Percentiles rank a stretch among this genome's conserved stretches.
These are phyloP conservation scores for Vollenhovia emeryi DNA, from an alignment of 1,140 invertebrate species.

Conservation along the genomic window DNA sequence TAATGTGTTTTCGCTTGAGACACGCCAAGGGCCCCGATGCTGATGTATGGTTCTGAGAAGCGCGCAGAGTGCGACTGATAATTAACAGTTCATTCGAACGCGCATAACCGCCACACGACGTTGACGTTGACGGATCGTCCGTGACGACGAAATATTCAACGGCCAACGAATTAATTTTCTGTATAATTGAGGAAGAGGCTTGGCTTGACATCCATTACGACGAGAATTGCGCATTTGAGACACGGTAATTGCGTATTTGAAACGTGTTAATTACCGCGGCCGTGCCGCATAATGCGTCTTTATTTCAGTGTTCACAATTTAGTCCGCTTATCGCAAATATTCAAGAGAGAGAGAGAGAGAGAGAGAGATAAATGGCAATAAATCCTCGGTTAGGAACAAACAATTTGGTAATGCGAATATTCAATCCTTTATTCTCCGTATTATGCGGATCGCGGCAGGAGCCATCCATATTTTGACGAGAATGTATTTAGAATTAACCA, in stretches of 20 bases:
- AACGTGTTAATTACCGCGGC: conserved; percentile 17
- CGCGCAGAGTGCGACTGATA: conserved; percentile 53
- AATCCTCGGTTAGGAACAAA: conserved; percentile 30
- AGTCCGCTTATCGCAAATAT: conserved; percentile 5
- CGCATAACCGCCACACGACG: conserved; percentile 23
- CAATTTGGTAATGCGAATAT: conserved; percentile 24
- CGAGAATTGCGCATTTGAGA: background rate
- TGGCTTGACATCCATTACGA: conserved; percentile 1
- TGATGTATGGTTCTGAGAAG: conserved; percentile 56
- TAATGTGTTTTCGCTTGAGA: conserved; percentile 21
- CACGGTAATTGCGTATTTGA: background rate
- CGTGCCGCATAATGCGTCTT: background rate
- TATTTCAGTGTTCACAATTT: conserved; percentile 10
- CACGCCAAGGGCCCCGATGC: conserved; percentile 19
- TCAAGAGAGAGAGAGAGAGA: background rate
- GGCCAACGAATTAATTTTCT: conserved; percentile 38
- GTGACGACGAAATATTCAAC: conserved; percentile 34
- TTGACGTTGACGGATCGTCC: conserved; percentile 47
- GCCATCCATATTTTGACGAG: conserved; percentile 25
- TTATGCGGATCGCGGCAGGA: background rate
- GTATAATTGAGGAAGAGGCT: background rate
- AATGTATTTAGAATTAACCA: background rate
- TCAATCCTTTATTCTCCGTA: background rate
- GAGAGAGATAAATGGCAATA: conserved; percentile 17
- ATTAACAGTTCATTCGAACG: conserved; percentile 44